These are phyloP conservation scores for Dipus sagitta DNA, from an alignment of 2,797 vertebrate species.

Conservation along the genomic window DNA sequence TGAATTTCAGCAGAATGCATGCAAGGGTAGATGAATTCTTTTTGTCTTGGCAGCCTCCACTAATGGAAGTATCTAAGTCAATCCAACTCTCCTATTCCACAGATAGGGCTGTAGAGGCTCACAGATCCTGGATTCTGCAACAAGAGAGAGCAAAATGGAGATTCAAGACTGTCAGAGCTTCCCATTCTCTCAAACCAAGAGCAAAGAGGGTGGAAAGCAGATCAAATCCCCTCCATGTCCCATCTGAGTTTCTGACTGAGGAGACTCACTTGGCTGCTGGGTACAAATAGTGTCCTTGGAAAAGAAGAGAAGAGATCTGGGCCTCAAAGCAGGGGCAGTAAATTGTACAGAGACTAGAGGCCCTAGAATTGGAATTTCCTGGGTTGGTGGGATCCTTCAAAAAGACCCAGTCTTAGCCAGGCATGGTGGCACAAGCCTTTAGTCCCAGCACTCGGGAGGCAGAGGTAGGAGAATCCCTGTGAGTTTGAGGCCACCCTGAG, in stretches of 20 bases:
- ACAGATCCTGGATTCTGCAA: background rate
- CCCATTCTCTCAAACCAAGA: background rate
- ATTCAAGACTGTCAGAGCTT: background rate
- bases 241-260: background rate
- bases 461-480: no score
- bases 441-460: no score
- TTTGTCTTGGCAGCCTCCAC: constrained; percentile 25
- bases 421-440: no score
- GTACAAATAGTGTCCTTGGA: background rate
- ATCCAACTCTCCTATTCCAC: background rate
- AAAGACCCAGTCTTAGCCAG: no score
- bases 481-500: no score
- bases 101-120: background rate
- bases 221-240: background rate
- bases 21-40: background rate
- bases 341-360: background rate
- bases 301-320: background rate
- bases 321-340: background rate
- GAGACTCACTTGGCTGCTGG: background rate
- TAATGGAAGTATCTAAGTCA: background rate
- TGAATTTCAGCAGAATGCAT: background rate
- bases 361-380: constrained; percentile 37
- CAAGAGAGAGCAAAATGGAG: background rate
- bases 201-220: background rate
- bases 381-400: background rate